Conservation (phyloP, 2,888 invertebrate species). For the Malthinus seriepunctatus region DNA sequence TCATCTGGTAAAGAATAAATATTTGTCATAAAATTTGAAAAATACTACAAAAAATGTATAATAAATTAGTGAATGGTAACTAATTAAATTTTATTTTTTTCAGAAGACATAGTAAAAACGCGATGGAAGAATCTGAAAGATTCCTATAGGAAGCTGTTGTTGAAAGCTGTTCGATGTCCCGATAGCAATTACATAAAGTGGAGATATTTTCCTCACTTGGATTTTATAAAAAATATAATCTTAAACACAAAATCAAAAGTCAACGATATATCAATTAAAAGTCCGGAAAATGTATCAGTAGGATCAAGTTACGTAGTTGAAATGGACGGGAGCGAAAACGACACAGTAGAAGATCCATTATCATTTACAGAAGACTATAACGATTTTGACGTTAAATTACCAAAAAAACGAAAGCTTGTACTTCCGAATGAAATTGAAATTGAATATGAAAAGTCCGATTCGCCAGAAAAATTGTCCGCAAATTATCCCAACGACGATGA, state of each 20-base stretch:
- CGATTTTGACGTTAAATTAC: slow-evolving; percentile 17
- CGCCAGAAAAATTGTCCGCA: slow-evolving; percentile 6
- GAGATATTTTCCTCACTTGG: slow-evolving; percentile 37
- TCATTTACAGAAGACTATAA: slow-evolving; percentile 14
- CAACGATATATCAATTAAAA: slow-evolving; percentile 32
- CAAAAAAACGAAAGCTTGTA: slow-evolving; percentile 18
- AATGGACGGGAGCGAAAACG: slow-evolving; percentile 21
- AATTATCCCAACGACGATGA: slow-evolving; percentile 34
- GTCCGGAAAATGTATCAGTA: slow-evolving; percentile 17
- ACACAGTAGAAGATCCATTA: slow-evolving; percentile 29
- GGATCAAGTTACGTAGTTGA: slow-evolving; percentile 31
- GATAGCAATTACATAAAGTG: slow-evolving; percentile 31
- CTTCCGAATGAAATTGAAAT: background rate
- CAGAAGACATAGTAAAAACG: slow-evolving; percentile 55
- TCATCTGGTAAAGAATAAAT: too few species aligned
- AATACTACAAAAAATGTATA: too few species aligned
- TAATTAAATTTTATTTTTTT: slow-evolving; percentile 12
- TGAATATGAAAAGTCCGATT: slow-evolving; percentile 8
- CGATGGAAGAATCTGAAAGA: slow-evolving; percentile 52
- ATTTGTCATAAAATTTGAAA: too few species aligned
- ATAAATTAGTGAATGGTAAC: too few species aligned
- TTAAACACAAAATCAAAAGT: slow-evolving; percentile 33
- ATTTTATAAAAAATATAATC: slow-evolving; percentile 36
- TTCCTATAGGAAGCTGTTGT: slow-evolving; percentile 34
- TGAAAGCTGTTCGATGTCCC: slow-evolving; percentile 21